Base-by-base conservation (phyloP, 64 coral and sea anemone species). In the Actinia tenebrosa region DNA sequence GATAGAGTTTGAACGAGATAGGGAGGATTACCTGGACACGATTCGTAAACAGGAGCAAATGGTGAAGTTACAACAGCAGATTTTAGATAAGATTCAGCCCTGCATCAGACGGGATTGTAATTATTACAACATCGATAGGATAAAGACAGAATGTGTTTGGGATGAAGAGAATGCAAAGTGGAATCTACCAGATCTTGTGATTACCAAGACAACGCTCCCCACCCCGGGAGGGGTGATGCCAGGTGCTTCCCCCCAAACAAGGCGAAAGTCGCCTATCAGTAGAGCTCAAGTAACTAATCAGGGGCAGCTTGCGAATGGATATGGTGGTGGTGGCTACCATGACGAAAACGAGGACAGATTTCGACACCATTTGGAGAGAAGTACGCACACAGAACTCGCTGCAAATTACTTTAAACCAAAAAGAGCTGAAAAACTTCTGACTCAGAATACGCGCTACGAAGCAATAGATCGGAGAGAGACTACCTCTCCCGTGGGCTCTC, bases 71-170 rank as follows among this genome's bases (percentile, higher is more conserved):
- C 96, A 98, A 47, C 93, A 98, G 27, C 93, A 95, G 47, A 79
- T 98, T 22, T 64, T 98, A 37, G 93, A 98, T 79, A 95, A 95
- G 69, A 94, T 98, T 5, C 93, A 98, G 83, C 96, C 96, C 10
- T 98, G 93, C n/a, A 95, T 98, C 58, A 93, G 93, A 1, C 89
- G 96, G 13, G 96, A 98, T 72, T 98, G 96, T 86, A 98, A 98
- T 83, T 98, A 98, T 61, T 95, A 92, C 42, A 98, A 98, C 78
- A 87, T 98, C 30, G 96, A 98, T 45, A 92, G 79, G 68, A 79
- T 98, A 27, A 92, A 87, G 61, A 44, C 84, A 0, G 96, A 98
- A 27, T 92, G 93, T 54, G 71, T 23, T 4, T 98, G 96, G 96
- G 93, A 92, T 16, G 96, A 98, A 16, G 90, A 95, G 42, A 53